A percentile compares a stretch with the other conserved stretches of the same genome.
phyloP scores from a whole-genome alignment of 2,888 invertebrate genomes.

The Bombyx huttoni region DNA sequence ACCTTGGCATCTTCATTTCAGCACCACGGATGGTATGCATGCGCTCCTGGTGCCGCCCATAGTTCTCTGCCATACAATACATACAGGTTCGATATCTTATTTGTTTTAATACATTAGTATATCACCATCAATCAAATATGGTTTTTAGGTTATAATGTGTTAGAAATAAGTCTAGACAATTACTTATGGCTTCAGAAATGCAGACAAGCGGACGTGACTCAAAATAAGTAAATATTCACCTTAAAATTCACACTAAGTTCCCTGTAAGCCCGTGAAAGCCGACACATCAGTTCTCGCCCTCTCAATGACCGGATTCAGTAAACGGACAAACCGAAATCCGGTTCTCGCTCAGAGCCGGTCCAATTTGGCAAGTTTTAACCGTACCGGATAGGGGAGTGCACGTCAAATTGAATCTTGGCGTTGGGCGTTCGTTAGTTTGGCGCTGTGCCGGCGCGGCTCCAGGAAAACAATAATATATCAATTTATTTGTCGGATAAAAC shows the following conservation, averaged over 20 bases:
- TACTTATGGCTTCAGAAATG: no score
- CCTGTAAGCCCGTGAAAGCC: background rate
- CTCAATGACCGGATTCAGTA: background rate
- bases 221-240: no score
- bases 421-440: conserved; percentile 27
- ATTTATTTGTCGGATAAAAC: background rate
- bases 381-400: conserved; percentile 28
- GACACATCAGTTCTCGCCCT: background rate
- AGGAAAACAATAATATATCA: background rate
- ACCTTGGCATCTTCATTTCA: no score
- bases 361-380: conserved; percentile 44
- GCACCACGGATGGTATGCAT: no score
- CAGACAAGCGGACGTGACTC: no score
- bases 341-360: conserved; percentile 14
- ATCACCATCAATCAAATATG: no score
- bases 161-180: no score
- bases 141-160: no score
- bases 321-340: background rate
- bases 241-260: background rate
- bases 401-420: conserved; percentile 50
- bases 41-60: no score
- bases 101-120: no score
- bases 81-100: no score
- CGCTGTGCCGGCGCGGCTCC: conserved; percentile 10
- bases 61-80: no score